Conservation (phyloP, 2,888 invertebrate genomes). For the Eristalinus sepulchralis region DNA sequence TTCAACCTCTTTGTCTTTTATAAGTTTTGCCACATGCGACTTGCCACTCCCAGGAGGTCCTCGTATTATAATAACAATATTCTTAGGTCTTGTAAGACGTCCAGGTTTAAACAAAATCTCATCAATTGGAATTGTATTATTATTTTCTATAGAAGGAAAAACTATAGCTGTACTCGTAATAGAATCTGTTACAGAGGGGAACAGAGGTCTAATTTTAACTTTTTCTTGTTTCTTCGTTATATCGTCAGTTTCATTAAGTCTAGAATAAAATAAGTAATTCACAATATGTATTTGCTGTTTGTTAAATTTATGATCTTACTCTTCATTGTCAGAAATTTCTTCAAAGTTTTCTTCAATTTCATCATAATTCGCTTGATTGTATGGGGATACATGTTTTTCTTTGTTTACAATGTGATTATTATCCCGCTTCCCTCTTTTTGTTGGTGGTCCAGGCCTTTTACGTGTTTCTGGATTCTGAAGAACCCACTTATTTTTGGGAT, state of each 20-base stretch:
- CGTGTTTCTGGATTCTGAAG: conserved; percentile 51
- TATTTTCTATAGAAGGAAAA: conserved; percentile 77
- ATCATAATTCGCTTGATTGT: conserved; percentile 7
- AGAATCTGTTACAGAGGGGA: conserved; percentile 63
- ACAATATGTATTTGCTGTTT: neutral
- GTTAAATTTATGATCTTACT: conserved; percentile 74
- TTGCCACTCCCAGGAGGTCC: conserved; percentile 98
- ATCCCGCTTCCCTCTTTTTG: conserved; percentile 58
- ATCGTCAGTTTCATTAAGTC: conserved; percentile 1
- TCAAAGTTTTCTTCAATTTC: conserved; percentile 75
- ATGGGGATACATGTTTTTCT: neutral
- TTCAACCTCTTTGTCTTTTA: conserved; percentile 91
- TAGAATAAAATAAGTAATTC: neutral
- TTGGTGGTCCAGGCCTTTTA: conserved; percentile 57
- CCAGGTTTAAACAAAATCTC: conserved; percentile 92
- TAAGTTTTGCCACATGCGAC: conserved; percentile 92
- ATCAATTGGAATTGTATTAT: conserved; percentile 86
- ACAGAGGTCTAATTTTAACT: conserved; percentile 51
- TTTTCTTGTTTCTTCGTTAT: conserved; percentile 24
- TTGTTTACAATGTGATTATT: neutral
- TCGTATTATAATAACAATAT: conserved; percentile 93
- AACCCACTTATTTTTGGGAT: conserved; percentile 56
- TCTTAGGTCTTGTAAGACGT: conserved; percentile 87
- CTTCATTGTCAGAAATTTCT: conserved; percentile 78
- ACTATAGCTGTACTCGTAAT: conserved; percentile 64